Evolutionary conservation across 2,797 vertebrate species (phyloP), one percentile per base, ranked within the genome.

Genomic region (Sebastolobus alascanus): DNA sequence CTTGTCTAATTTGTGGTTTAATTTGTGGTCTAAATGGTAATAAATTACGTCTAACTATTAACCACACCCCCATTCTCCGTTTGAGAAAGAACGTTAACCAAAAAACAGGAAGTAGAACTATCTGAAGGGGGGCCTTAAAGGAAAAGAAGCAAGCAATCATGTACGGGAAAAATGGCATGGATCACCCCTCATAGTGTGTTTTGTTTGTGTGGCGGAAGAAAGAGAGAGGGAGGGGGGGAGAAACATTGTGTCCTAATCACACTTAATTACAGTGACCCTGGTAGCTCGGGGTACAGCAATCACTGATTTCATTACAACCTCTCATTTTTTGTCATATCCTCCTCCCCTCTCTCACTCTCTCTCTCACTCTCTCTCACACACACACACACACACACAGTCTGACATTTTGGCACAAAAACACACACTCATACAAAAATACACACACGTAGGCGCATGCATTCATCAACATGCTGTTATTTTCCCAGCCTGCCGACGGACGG

Each of bases 241-340:
- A 11, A 33, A 37, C 13, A 27, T 3, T 8, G 40, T 46, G 74
- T 63, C 31, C 65, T 79, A 69, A 86, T 84, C 74, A 87, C 75
- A 72, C 59, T 63, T 86, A 86, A 84, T 89, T 76, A 87, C 83
- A 73, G 2, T n/a, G 63, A 89, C 77, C 60, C 27, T 64, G 35
- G n/a, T 14, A 14, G 56, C 65, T 81, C 56, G 0, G 13, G 8
- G 33, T 31, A 43, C 55, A 73, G 85, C 82, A 77, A 81, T 81
- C 74, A 79, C 72, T 43, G 69, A 81, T 75, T 83, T 76, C 85
- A 90, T 86, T 76, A 86, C 71, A 82, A 63, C 73, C 70, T 61
- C 80, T 83, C 68, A 84, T 79, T 83, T 82, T 70, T 58, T 75
- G 35, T 18, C 10, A 70, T 43, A 18, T 68, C 66, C 69, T 56